Evolutionary conservation across 2,888 invertebrate genomes (phyloP).

Genomic region (Prosapia bicincta): DNA sequence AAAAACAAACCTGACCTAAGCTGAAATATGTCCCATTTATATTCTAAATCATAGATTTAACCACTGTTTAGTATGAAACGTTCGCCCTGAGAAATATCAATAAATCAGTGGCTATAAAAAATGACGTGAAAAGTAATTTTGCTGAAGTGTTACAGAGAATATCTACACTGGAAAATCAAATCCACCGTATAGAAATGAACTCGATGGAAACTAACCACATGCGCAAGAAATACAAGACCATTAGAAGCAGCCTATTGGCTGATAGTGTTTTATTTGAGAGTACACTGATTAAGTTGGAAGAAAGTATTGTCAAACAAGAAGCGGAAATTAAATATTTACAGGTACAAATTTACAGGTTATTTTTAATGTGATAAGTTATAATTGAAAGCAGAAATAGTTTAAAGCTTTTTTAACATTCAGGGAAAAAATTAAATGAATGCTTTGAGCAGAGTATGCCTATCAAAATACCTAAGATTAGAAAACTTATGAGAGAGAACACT

Average conservation of each 20-base stretch:
- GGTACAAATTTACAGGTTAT: slow-evolving; percentile 45
- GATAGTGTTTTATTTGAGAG: slow-evolving; percentile 73
- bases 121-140: slow-evolving; percentile 8
- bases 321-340: slow-evolving; percentile 72
- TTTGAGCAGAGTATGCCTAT: too few relatives aligned
- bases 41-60: too few relatives aligned
- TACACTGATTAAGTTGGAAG: slow-evolving; percentile 65
- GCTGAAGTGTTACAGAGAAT: slow-evolving; percentile 45
- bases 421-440: too few relatives aligned
- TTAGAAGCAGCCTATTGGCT: slow-evolving; percentile 60
- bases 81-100: too few relatives aligned
- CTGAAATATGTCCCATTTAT: too few relatives aligned
- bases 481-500: too few relatives aligned
- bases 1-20: too few relatives aligned
- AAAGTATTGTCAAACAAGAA: slow-evolving; percentile 62
- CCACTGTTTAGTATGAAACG: too few relatives aligned
- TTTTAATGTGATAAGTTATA: neutral
- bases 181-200: slow-evolving; percentile 76
- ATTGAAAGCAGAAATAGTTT: too few relatives aligned
- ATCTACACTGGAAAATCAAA: slow-evolving; percentile 71
- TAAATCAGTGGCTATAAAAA: too few relatives aligned
- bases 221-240: slow-evolving; percentile 70
- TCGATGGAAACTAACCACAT: slow-evolving; percentile 78
- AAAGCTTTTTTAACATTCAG: too few relatives aligned
- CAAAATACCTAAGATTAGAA: too few relatives aligned